Base-by-base conservation (phyloP, 2,113 vertebrate genomes). In the Cairina moschata region DNA sequence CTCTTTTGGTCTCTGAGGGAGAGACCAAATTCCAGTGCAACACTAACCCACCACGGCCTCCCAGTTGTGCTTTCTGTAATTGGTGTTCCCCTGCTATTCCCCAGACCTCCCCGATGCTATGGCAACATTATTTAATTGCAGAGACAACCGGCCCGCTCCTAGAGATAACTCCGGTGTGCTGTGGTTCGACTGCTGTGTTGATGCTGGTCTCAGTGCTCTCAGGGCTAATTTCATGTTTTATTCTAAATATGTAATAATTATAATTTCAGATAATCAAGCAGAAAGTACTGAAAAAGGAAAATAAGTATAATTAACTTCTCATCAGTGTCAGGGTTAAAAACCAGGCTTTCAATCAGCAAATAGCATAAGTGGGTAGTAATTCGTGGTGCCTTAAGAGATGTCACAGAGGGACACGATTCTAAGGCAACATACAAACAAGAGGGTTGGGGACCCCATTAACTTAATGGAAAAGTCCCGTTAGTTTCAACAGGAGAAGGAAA, bases 271-370 rank as follows among this genome's bases (percentile, higher is more conserved):
- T 91, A 63, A 86, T n/a, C 25, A 52, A 80, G 60, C 8, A 25
- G 62, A 72, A 67, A 74, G 38, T 54, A 54, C 32, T 13, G 66
- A 15, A 72, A 76, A 88, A 50, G 31, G 77, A 58, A 89, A 92
- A 89, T 48, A 65, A 82, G 83, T 88, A 62, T 63, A 88, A 96
- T 83, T 82, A 80, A 65, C 38, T 91, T 56, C 68, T 93, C 65
- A 6, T 90, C 75, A 67, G 9, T 38, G 60, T 74, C 65, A 71
- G 25, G 40, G 34, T 58, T 86, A 52, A 93, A 77, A 96, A 32
- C 11, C 17, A n/a, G 74, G 31, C 38, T 88, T 96, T 89, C 54
- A 60, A 63, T 74, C 6, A 77, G 88, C 79, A 73, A 96, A 66
- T 48, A 76, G 50, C 32, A 1, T 66, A 72, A 91, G 26, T 71